Evolutionary conservation across 2,797 vertebrate species (phyloP).

Genomic region (Eidolon dupreanum): DNA sequence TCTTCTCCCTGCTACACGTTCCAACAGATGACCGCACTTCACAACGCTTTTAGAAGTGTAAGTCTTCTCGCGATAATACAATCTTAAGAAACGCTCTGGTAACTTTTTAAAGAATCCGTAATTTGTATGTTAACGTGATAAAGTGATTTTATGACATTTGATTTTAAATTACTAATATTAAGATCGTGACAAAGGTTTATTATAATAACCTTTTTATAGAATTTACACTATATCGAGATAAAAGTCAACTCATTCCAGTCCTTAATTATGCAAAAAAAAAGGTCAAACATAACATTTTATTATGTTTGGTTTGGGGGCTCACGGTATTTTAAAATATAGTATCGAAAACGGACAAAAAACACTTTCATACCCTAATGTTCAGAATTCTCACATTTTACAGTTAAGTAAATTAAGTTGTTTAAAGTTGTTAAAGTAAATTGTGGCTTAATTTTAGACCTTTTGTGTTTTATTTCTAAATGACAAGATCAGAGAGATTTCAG

Average conservation of each 20-base stretch:
- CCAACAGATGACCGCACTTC: not conserved
- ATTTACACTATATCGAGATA: not conserved
- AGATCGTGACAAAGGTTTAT: constrained; percentile 10
- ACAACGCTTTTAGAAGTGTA: not conserved
- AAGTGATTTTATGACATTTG: not conserved
- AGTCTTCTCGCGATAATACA: not conserved
- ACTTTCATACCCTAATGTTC: constrained; percentile 12
- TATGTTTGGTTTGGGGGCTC: not conserved
- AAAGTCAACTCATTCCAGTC: not conserved
- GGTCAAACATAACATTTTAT: not conserved
- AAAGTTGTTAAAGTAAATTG: constrained; percentile 15
- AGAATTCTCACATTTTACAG: constrained; percentile 38
- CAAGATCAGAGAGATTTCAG: constrained; percentile 4
- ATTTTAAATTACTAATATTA: constrained; percentile 23
- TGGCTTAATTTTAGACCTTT: constrained; percentile 35
- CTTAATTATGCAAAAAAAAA: not conserved
- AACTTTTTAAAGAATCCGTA: constrained; percentile 31
- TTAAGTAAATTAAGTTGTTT: constrained; percentile 26
- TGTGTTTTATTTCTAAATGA: constrained; percentile 45
- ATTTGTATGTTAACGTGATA: not conserved
- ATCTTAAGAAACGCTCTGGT: not conserved
- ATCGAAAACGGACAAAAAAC: constrained; percentile 26
- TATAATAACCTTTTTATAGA: not conserved
- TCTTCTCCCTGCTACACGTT: not conserved
- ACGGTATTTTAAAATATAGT: not conserved